Conservation (phyloP, 1,140 invertebrate species). For the Antheraea pernyi region DNA sequence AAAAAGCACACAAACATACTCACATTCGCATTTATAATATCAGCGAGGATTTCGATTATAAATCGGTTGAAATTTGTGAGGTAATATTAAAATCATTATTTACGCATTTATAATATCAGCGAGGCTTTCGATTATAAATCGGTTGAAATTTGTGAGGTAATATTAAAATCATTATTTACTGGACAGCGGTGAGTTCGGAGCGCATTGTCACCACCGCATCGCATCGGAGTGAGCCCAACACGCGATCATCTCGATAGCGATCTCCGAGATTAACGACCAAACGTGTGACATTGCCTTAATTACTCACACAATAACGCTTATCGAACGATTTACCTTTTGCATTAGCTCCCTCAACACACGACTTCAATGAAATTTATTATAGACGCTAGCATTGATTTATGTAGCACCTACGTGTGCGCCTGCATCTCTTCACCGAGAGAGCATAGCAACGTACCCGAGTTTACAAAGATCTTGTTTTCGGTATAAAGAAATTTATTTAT, state of each 20-base stretch:
- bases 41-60: no score
- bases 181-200: conserved; percentile 6
- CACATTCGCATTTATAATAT: no score
- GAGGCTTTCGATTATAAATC: no score
- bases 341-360: conserved; percentile 9
- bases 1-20: background rate
- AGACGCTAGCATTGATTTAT: background rate
- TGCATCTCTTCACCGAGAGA: background rate
- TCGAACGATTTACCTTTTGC: conserved; percentile 46
- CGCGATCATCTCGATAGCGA: conserved; percentile 69
- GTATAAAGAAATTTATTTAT: no score
- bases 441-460: no score
- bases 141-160: background rate
- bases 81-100: background rate
- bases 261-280: conserved; percentile 66
- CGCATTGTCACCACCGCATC: conserved; percentile 24
- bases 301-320: conserved; percentile 68
- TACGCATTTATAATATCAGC: background rate
- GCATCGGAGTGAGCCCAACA: conserved; percentile 39
- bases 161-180: conserved; percentile 6
- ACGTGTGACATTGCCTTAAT: conserved; percentile 64
- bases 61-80: background rate
- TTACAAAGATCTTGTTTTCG: no score
- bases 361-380: conserved; percentile 8
- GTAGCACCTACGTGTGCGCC: background rate